These are phyloP conservation scores for Helarctos malayanus DNA, from an alignment of 2,797 vertebrate species.

Conservation along the genomic window DNA sequence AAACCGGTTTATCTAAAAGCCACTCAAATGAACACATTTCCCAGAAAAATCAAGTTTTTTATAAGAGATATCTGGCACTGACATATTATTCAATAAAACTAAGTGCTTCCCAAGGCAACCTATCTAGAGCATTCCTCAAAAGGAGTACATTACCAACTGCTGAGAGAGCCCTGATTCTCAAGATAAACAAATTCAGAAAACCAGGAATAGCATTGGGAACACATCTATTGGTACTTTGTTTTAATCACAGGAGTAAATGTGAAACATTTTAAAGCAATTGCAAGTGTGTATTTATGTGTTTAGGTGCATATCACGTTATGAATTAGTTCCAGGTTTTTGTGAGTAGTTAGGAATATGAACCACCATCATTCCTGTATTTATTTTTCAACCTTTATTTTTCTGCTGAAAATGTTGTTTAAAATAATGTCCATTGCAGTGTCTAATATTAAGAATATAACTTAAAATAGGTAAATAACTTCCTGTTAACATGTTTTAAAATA, in stretches of 20 bases:
- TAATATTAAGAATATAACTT: not conserved
- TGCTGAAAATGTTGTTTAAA: not conserved
- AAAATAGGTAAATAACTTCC: not conserved
- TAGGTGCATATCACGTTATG: not conserved
- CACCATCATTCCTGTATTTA: not conserved
- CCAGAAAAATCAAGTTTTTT: slow-evolving; percentile 57
- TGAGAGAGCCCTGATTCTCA: slow-evolving; percentile 1
- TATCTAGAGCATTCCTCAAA: slow-evolving; percentile 54
- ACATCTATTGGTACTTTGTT: not conserved
- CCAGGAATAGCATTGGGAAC: not conserved
- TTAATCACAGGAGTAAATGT: not conserved
- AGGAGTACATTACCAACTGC: not conserved
- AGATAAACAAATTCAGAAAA: slow-evolving; percentile 36
- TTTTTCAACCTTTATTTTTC: not conserved
- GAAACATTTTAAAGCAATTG: not conserved
- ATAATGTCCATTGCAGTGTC: not conserved
- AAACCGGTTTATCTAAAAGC: slow-evolving; percentile 68
- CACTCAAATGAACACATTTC: slow-evolving; percentile 65
- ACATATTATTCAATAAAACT: slow-evolving; percentile 73
- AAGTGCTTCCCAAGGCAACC: slow-evolving; percentile 50
- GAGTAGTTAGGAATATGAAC: not conserved
- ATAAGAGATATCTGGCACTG: slow-evolving; percentile 59
- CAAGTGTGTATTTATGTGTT: not conserved
- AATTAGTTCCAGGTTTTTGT: not conserved
- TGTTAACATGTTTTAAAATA: not conserved